Evolutionary conservation across 2,888 invertebrate species (phyloP).

Genomic region (Lepidochrysops patricia): DNA sequence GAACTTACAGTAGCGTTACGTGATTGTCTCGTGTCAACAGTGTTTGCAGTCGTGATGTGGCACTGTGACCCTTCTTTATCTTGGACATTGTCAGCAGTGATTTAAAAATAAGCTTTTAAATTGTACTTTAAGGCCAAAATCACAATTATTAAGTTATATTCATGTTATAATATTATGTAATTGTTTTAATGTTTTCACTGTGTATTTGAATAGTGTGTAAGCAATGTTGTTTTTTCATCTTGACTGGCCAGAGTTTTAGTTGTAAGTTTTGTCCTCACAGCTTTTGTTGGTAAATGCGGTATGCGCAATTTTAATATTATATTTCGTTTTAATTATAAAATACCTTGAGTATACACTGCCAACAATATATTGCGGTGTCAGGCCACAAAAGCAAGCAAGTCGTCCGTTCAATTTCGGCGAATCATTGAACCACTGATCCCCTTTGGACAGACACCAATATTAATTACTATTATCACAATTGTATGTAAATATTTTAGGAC

Average conservation of each 20-base stretch:
- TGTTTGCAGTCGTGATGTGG: too few relatives aligned
- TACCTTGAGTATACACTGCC: neutral
- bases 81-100: neutral
- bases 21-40: too few relatives aligned
- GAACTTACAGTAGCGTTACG: too few relatives aligned
- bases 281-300: neutral
- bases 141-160: neutral
- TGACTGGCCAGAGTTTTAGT: neutral
- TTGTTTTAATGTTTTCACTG: neutral
- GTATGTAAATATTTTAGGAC: conserved; percentile 27
- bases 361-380: neutral
- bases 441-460: neutral
- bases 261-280: neutral
- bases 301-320: neutral
- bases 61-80: too few relatives aligned
- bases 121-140: neutral
- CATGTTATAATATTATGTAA: neutral
- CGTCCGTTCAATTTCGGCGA: too few relatives aligned
- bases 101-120: neutral
- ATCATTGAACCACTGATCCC: too few relatives aligned
- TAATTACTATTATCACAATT: conserved; percentile 11
- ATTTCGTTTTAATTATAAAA: neutral
- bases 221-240: neutral
- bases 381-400: neutral
- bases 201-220: conserved; percentile 9